Conservation (phyloP, 1,140 invertebrate genomes). For the Drosophila prosaltans region DNA sequence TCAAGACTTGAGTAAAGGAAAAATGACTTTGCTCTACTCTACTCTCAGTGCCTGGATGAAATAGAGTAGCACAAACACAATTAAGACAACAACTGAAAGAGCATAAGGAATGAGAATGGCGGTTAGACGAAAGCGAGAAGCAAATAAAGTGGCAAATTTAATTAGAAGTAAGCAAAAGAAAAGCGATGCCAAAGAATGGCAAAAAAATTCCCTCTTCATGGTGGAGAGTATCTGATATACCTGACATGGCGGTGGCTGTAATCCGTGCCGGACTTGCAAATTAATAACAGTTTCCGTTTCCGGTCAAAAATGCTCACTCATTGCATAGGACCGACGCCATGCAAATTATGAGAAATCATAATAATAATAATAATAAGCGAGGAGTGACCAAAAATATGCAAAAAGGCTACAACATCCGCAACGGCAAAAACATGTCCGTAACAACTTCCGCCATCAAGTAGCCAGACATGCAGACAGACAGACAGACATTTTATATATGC, state of each 20-base stretch:
- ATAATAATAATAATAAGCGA: slow-evolving; percentile 64
- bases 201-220: not conserved
- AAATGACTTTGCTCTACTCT: slow-evolving; percentile 43
- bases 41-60: slow-evolving; percentile 54
- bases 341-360: slow-evolving; percentile 24
- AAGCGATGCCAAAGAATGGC: not conserved
- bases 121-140: slow-evolving; percentile 25
- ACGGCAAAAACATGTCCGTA: slow-evolving; percentile 72
- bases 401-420: slow-evolving; percentile 40
- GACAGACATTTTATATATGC: slow-evolving; percentile 28
- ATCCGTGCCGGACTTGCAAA: slow-evolving; percentile 60
- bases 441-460: slow-evolving; percentile 66
- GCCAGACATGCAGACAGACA: not conserved
- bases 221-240: slow-evolving; percentile 26
- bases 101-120: slow-evolving; percentile 35
- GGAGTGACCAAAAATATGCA: slow-evolving; percentile 40
- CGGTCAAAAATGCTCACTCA: slow-evolving; percentile 57
- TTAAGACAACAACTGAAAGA: slow-evolving; percentile 57
- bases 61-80: slow-evolving; percentile 81
- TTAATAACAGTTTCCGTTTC: slow-evolving; percentile 78
- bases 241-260: slow-evolving; percentile 30
- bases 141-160: slow-evolving; percentile 80
- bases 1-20: slow-evolving; percentile 34
- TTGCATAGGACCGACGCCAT: not conserved
- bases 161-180: slow-evolving; percentile 54